A percentile compares a stretch with the other conserved stretches of the same genome.
Conservation (phyloP, 2,113 vertebrate species). For the Pardalotus punctatus region DNA sequence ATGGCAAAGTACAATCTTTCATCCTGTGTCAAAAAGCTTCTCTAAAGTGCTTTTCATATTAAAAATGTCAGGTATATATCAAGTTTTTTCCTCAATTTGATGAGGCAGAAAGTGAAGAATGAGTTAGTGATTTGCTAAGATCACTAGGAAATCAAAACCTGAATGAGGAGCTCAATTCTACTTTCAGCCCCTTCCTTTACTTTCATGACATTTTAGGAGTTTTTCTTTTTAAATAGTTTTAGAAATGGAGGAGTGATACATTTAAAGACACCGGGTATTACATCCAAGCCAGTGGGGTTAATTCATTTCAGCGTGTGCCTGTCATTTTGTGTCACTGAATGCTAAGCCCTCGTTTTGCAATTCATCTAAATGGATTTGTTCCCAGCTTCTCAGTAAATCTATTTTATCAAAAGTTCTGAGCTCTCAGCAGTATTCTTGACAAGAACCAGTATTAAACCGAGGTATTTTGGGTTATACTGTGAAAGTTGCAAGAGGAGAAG, state of each 20-base stretch:
- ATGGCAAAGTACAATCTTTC: slow-evolving; percentile 44
- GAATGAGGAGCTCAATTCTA: background rate
- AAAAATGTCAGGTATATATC: slow-evolving; percentile 48
- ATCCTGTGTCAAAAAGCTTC: slow-evolving; percentile 50
- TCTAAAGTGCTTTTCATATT: slow-evolving; percentile 63
- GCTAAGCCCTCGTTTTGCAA: slow-evolving; percentile 31
- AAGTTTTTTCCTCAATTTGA: slow-evolving; percentile 21
- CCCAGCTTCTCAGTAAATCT: slow-evolving; percentile 1
- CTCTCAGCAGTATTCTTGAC: slow-evolving; percentile 5
- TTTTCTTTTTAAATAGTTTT: slow-evolving; percentile 35
- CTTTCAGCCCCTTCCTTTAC: slow-evolving; percentile 22
- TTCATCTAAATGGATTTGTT: slow-evolving; percentile 50
- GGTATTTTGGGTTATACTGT: background rate
- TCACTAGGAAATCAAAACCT: slow-evolving; percentile 49
- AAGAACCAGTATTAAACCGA: background rate
- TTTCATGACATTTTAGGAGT: background rate
- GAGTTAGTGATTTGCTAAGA: slow-evolving; percentile 56
- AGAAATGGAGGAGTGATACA: slow-evolving; percentile 6
- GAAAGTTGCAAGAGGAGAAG: background rate
- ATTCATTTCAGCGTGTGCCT: slow-evolving; percentile 37
- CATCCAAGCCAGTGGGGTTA: slow-evolving; percentile 28
- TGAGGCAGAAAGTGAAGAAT: slow-evolving; percentile 53
- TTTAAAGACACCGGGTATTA: slow-evolving; percentile 19
- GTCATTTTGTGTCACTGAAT: slow-evolving; percentile 21
- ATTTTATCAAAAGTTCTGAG: slow-evolving; percentile 21